Evolutionary conservation across 2,113 vertebrate genomes (phyloP).

Genomic region (Sula dactylatra): DNA sequence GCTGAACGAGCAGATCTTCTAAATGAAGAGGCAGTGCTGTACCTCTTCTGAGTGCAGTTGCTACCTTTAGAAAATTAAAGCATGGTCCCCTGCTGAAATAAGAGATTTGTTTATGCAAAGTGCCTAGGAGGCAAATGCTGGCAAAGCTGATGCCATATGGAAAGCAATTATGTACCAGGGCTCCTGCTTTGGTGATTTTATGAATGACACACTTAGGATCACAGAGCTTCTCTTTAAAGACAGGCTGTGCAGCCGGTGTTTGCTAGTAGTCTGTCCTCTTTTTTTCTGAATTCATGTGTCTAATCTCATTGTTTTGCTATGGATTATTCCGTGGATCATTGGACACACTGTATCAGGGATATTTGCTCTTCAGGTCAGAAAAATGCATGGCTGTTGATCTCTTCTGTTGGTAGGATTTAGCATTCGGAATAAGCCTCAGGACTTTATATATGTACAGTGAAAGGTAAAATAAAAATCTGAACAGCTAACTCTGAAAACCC

Average conservation of each 20-base stretch:
- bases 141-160: slow-evolving; percentile 42
- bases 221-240: slow-evolving; percentile 22
- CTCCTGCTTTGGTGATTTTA: slow-evolving; percentile 25
- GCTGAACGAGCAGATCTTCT: neutral
- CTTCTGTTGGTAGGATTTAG: neutral
- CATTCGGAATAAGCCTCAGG: neutral
- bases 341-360: neutral
- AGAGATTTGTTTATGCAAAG: slow-evolving; percentile 3
- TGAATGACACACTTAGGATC: slow-evolving; percentile 32
- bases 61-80: neutral
- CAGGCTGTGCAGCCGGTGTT: neutral
- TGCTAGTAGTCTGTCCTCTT: neutral
- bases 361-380: slow-evolving; percentile 26
- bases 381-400: neutral
- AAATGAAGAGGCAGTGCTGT: neutral
- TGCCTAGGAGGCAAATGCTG: slow-evolving; percentile 16
- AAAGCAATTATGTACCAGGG: neutral
- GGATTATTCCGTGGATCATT: slow-evolving; percentile 15
- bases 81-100: neutral
- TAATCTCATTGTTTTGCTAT: slow-evolving; percentile 18
- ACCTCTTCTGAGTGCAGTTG: neutral
- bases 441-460: neutral
- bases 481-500: neutral
- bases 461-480: neutral
- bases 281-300: neutral